Evolutionary conservation across 1,140 invertebrate species (phyloP).

Genomic region (Rhopalosiphum padi): DNA sequence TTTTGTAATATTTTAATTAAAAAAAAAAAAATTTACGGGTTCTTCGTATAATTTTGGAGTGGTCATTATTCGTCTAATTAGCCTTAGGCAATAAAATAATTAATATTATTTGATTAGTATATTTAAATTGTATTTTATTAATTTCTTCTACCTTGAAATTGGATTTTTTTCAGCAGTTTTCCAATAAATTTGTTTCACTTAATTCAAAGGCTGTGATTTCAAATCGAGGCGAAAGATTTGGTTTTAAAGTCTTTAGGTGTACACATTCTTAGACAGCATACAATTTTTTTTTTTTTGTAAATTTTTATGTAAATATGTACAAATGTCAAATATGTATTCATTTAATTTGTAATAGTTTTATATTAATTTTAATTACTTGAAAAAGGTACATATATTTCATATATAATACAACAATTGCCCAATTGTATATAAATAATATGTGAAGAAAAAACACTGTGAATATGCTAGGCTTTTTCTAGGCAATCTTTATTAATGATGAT

Average conservation of each 20-base stretch:
- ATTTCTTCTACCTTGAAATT: slow-evolving; percentile 35
- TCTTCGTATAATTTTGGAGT: not conserved
- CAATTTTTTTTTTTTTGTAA: slow-evolving; percentile 15
- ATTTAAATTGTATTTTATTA: slow-evolving; percentile 20
- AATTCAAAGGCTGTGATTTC: slow-evolving; percentile 54
- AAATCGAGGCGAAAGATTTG: slow-evolving; percentile 48
- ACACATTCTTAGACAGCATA: slow-evolving; percentile 40
- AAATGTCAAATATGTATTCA: slow-evolving; percentile 34
- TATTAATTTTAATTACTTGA: slow-evolving; percentile 35
- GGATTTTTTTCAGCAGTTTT: slow-evolving; percentile 26
- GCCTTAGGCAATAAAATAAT: not conserved
- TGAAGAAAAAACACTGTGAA: slow-evolving; percentile 28
- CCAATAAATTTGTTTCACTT: slow-evolving; percentile 43
- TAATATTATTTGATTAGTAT: not conserved
- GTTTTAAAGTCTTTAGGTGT: slow-evolving; percentile 54
- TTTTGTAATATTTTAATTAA: slow-evolving; percentile 33
- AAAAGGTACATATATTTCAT: slow-evolving; percentile 11
- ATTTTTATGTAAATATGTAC: slow-evolving; percentile 29
- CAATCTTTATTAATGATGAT: slow-evolving; percentile 48
- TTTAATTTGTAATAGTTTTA: slow-evolving; percentile 39
- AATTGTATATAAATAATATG: slow-evolving; percentile 39
- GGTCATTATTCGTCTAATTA: not conserved
- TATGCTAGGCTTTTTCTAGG: slow-evolving; percentile 40
- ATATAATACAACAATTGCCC: not conserved
- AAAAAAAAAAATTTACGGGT: not conserved